A percentile compares a stretch with the other conserved stretches of the same genome.
These are phyloP conservation scores for Lophius americanus DNA, from an alignment of 2,797 vertebrate species.

Conservation along the genomic window DNA sequence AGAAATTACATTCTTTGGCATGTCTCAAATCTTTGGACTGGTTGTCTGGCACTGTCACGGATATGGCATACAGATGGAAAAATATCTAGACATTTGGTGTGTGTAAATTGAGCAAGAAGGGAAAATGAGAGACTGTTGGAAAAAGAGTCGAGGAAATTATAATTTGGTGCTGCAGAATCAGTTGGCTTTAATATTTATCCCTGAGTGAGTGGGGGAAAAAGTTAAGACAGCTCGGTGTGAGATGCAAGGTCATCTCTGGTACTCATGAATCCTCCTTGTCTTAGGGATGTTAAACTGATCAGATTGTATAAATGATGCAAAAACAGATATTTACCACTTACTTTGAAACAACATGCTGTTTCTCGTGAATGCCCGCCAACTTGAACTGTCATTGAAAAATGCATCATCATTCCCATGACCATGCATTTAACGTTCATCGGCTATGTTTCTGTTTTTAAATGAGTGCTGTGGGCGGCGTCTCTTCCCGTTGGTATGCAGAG, in stretches of 20 bases:
- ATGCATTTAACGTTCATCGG: slow-evolving; percentile 53
- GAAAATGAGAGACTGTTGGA: slow-evolving; percentile 3
- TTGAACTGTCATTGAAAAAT: slow-evolving; percentile 24
- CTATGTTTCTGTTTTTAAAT: slow-evolving; percentile 62
- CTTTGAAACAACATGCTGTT: slow-evolving; percentile 6
- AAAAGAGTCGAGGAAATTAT: slow-evolving; percentile 15
- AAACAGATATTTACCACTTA: not conserved
- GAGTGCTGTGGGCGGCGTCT: slow-evolving; percentile 45
- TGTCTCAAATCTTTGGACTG: no score
- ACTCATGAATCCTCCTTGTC: not conserved
- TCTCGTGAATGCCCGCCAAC: not conserved
- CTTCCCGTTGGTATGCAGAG: slow-evolving; percentile 63
- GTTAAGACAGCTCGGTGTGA: slow-evolving; percentile 34
- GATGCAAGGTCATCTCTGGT: slow-evolving; percentile 37
- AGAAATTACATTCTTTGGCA: no score
- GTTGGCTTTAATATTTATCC: slow-evolving; percentile 65
- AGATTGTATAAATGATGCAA: slow-evolving; percentile 6
- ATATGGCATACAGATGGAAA: no score
- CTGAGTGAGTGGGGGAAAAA: slow-evolving; percentile 42
- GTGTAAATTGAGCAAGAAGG: not conserved
- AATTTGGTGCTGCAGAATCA: slow-evolving; percentile 43
- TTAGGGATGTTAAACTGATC: not conserved
- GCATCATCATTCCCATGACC: slow-evolving; percentile 43
- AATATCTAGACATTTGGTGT: not conserved
- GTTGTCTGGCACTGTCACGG: no score